Conservation (phyloP, 2,888 invertebrate genomes). For the Eupelmus urozonus region DNA sequence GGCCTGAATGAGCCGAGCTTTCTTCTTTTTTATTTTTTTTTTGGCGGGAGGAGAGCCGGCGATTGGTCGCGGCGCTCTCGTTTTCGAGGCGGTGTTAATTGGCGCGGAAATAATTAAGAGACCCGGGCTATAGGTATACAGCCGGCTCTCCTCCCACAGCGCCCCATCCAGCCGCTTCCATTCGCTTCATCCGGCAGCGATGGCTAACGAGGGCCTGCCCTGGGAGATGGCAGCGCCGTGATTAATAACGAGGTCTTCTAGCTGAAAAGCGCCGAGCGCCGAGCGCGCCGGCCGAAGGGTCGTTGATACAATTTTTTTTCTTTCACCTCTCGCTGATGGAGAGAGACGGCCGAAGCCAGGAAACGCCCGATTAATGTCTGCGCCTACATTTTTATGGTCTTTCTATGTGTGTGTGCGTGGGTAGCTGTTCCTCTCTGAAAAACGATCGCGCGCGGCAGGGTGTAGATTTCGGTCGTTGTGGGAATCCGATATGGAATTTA, state of each 20-base stretch:
- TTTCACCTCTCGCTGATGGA: conserved; percentile 23
- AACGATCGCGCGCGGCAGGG: conserved; percentile 19
- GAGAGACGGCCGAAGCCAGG: background rate
- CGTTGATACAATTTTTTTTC: conserved; percentile 70
- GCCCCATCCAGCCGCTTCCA: conserved; percentile 48
- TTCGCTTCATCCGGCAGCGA: conserved; percentile 54
- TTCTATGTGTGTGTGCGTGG: background rate
- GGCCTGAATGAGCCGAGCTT: conserved; percentile 44
- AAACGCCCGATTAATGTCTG: conserved; percentile 42
- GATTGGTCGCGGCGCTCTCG: conserved; percentile 25
- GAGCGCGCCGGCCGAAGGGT: conserved; percentile 68
- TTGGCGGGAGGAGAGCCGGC: conserved; percentile 49
- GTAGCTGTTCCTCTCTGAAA: conserved; percentile 28
- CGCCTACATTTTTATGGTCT: conserved; percentile 42
- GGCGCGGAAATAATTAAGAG: conserved; percentile 76
- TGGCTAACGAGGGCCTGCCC: conserved; percentile 72
- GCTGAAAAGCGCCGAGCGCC: conserved; percentile 67
- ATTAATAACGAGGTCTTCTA: conserved; percentile 75
- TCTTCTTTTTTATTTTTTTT: conserved; percentile 40
- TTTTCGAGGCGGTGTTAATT: conserved; percentile 72
- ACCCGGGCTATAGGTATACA: conserved; percentile 58
- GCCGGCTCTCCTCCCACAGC: conserved; percentile 52
- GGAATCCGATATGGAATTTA: background rate
- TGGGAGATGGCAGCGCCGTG: conserved; percentile 73
- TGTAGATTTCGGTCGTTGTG: background rate